phyloP scores from a whole-genome alignment of 1,140 invertebrate genomes.

The Vollenhovia emeryi region DNA sequence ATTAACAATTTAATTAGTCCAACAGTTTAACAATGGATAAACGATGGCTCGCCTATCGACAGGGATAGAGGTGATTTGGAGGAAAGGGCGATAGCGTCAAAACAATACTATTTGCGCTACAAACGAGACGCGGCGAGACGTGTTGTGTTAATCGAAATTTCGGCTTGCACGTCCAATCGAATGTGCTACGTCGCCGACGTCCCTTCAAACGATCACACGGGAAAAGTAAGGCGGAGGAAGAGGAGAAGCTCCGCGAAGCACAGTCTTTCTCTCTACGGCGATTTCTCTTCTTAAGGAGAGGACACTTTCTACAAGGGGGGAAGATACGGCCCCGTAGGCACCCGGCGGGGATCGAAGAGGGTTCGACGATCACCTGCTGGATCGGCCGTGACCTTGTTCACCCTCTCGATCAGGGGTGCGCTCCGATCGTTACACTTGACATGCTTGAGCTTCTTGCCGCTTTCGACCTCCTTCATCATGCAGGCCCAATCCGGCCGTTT shows the following conservation, averaged over 20 bases:
- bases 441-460: constrained; percentile 91
- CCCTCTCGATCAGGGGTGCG: constrained; percentile 86
- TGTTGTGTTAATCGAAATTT: constrained; percentile 17
- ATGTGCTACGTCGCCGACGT: background rate
- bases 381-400: constrained; percentile 86
- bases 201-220: background rate
- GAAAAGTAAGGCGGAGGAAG: background rate
- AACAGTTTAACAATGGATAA: constrained; percentile 65
- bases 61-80: background rate
- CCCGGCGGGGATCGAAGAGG: constrained; percentile 55
- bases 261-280: constrained; percentile 2
- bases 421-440: constrained; percentile 94
- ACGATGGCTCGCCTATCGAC: background rate
- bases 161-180: background rate
- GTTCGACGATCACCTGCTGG: constrained; percentile 84
- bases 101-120: constrained; percentile 61
- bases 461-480: constrained; percentile 96
- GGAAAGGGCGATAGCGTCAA: background rate
- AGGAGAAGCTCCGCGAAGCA: background rate
- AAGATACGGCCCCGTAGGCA: constrained; percentile 38
- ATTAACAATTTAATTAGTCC: constrained; percentile 59
- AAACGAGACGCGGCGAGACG: constrained; percentile 25
- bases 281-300: background rate
- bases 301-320: constrained; percentile 11
- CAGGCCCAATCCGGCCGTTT: constrained; percentile 94